Conservation (phyloP, 2,797 vertebrate genomes). For the Lophotriccus pileatus region DNA sequence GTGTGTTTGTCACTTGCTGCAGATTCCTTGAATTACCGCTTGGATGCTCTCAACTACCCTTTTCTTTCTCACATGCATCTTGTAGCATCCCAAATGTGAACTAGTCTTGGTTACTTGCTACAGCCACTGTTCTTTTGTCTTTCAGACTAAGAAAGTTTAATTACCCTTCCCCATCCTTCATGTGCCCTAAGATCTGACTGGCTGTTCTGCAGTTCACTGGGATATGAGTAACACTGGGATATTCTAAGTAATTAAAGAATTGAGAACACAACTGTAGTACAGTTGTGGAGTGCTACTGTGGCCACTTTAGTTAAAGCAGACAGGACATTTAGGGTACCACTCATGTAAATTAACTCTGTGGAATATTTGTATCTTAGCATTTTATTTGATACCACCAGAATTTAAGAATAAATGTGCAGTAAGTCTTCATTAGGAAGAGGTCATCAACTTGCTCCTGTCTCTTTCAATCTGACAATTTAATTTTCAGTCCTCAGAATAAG, state of each 20-base stretch:
- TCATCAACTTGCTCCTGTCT: not conserved
- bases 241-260: not conserved
- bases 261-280: not conserved
- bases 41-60: not conserved
- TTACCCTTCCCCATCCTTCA: not conserved
- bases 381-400: not conserved
- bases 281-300: not conserved
- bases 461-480: not conserved
- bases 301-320: not conserved
- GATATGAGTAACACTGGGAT: not conserved
- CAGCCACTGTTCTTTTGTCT: not conserved
- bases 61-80: not conserved
- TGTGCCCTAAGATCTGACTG: not conserved
- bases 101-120: not conserved
- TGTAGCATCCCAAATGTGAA: fast-evolving
- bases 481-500: not conserved
- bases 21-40: not conserved
- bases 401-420: not conserved
- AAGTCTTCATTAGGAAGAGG: not conserved
- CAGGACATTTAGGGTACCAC: not conserved
- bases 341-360: not conserved
- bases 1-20: not conserved
- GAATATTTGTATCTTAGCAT: not conserved
- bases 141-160: not conserved
- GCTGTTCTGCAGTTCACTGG: not conserved